Base-by-base conservation (phyloP, 2,113 vertebrate species). In the Dasypus novemcinctus region DNA sequence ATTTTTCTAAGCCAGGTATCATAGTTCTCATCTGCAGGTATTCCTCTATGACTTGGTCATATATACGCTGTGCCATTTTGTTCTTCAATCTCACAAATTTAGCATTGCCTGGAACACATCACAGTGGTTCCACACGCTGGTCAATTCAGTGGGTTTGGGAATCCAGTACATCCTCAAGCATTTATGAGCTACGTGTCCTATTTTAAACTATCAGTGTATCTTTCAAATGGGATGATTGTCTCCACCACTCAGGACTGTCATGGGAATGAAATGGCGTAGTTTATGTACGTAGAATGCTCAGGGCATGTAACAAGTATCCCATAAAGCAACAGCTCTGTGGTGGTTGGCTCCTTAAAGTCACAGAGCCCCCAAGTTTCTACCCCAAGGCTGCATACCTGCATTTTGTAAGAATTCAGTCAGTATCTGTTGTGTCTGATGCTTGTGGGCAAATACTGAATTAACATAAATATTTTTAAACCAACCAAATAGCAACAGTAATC, bases 401-500 rank as follows among this genome's bases (percentile, higher is more conserved):
- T 49, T 4, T 57, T 43, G 2, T 57, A 68, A 43, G 33, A 54
- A 23, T 5, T 75, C 21, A 21, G 2, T 76, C 74, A 79, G 14
- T 63, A 43, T 41, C 59, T 79, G 25, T 14, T 46, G 10, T 63
- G 1, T 52, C 57, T 85, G 5, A n/a, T 85, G 59, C 74, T 57
- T 61, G 0, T 20, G 33, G 33, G 15, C 38, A 52, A 21, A 17
- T 1, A 2, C 12, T 11, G 23, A 43, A 81, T 21, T 15, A 89
- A 66, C 41, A 46, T 63, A 43, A 82, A 87, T 78, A 36, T 52
- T 88, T 85, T 29, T 38, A 93, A 96, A 82, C 10, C 71, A 41
- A 15, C 74, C 81, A n/a, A 63, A 54, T 25, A 8, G 0, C 0
- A 18, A 49, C 46, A 14, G 38, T 74, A 64, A 63, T 33, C 69